These are phyloP conservation scores for Chiropotes sagulatus DNA, from an alignment of 2,797 vertebrate genomes.

Conservation along the genomic window DNA sequence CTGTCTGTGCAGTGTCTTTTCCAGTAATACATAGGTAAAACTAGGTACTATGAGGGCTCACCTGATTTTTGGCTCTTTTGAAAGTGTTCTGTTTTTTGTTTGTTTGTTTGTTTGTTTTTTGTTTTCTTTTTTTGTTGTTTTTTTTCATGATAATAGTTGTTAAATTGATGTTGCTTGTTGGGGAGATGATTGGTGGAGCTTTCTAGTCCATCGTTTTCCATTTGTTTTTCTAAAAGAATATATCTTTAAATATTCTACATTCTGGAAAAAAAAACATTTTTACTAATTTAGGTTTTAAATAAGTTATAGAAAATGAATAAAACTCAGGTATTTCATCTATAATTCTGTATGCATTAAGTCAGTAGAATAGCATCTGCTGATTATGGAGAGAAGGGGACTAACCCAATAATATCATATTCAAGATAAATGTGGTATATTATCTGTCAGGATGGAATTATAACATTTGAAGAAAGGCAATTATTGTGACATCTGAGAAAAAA, in stretches of 20 bases:
- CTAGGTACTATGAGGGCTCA: too few species aligned
- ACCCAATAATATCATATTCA: neutral
- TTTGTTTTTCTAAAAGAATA: neutral
- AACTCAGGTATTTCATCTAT: neutral
- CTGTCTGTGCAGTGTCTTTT: too few species aligned
- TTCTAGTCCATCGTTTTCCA: too few species aligned
- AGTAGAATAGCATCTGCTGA: neutral
- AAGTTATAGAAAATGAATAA: neutral
- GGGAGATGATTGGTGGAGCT: too few species aligned
- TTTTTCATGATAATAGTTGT: too few species aligned
- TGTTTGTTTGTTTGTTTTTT: too few species aligned
- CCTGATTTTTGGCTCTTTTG: too few species aligned
- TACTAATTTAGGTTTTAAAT: neutral
- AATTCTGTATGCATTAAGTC: neutral
- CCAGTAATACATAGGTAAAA: too few species aligned
- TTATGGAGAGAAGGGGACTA: neutral
- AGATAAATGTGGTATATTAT: neutral
- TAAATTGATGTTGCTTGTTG: too few species aligned
- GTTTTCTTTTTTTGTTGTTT: too few species aligned
- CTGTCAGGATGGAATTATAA: neutral
- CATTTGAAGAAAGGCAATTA: neutral
- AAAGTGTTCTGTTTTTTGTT: too few species aligned
- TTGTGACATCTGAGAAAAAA: neutral
- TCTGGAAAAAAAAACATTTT: neutral
- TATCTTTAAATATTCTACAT: neutral